Conservation (phyloP, 2,888 invertebrate species). For the Abrostola tripartita region DNA sequence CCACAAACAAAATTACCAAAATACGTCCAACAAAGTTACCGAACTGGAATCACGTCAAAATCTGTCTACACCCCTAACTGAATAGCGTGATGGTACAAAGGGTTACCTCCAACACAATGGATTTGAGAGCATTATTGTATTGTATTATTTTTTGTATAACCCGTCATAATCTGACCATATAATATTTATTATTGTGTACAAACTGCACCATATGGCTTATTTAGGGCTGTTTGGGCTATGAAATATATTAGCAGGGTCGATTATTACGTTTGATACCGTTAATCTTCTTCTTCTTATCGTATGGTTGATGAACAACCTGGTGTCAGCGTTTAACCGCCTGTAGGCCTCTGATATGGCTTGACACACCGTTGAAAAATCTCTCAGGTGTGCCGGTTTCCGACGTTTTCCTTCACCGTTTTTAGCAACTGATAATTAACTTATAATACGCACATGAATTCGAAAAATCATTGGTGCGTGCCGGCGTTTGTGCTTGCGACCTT, state of each 20-base stretch:
- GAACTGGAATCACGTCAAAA: slow-evolving; percentile 39
- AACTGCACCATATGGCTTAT: slow-evolving; percentile 39
- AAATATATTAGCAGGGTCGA: neutral
- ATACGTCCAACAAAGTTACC: slow-evolving; percentile 24
- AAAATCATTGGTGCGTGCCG: too few species aligned
- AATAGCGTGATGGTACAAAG: slow-evolving; percentile 31
- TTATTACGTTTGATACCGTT: neutral
- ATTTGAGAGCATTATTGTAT: slow-evolving; percentile 50
- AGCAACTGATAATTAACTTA: too few species aligned
- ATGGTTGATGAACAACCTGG: too few species aligned
- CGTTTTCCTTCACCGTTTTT: too few species aligned
- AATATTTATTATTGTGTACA: slow-evolving; percentile 60
- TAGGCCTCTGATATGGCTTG: too few species aligned
- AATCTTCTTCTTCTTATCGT: too few species aligned
- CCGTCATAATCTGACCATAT: slow-evolving; percentile 74
- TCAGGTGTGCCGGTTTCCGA: too few species aligned
- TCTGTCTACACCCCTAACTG: slow-evolving; percentile 19
- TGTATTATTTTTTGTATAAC: slow-evolving; percentile 70
- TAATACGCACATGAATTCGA: too few species aligned
- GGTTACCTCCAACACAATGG: slow-evolving; percentile 47
- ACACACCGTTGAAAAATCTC: too few species aligned
- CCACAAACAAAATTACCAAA: slow-evolving; percentile 21
- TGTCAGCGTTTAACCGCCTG: too few species aligned
- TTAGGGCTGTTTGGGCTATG: slow-evolving; percentile 11
- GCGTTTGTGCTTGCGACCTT: too few species aligned